A percentile compares a stretch with the other conserved stretches of the same genome.
These are phyloP conservation scores for Coptodon rendalli DNA, from an alignment of 2,113 vertebrate species.

Conservation along the genomic window DNA sequence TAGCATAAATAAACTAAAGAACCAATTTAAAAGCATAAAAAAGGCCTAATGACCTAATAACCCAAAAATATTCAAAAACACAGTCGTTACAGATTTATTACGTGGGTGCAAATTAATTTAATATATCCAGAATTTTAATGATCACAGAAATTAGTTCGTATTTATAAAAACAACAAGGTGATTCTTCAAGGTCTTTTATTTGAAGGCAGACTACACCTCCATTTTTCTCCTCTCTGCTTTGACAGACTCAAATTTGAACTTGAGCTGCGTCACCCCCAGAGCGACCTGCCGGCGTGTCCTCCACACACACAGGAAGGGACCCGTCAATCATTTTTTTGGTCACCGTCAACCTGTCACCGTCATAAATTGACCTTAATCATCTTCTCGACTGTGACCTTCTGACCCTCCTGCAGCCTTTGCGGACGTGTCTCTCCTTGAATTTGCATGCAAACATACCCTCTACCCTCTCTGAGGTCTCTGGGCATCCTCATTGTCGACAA, in stretches of 20 bases:
- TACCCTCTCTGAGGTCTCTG: neutral
- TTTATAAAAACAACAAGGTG: neutral
- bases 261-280: neutral
- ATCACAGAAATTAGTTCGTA: neutral
- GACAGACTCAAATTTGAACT: neutral
- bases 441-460: neutral
- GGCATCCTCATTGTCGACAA: neutral
- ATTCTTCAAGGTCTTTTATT: neutral
- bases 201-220: neutral
- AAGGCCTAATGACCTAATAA: neutral
- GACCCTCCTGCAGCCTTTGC: neutral
- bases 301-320: neutral
- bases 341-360: neutral
- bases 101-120: neutral
- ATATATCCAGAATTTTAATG: neutral
- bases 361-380: constrained; percentile 8
- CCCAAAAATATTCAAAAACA: neutral
- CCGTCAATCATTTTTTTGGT: constrained; percentile 2
- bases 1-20: neutral
- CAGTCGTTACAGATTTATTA: neutral
- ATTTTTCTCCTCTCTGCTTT: neutral
- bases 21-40: neutral
- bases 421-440: neutral
- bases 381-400: neutral
- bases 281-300: neutral